phyloP scores from a whole-genome alignment of 2,113 vertebrate genomes.

The Poeciliopsis turrubarensis region DNA sequence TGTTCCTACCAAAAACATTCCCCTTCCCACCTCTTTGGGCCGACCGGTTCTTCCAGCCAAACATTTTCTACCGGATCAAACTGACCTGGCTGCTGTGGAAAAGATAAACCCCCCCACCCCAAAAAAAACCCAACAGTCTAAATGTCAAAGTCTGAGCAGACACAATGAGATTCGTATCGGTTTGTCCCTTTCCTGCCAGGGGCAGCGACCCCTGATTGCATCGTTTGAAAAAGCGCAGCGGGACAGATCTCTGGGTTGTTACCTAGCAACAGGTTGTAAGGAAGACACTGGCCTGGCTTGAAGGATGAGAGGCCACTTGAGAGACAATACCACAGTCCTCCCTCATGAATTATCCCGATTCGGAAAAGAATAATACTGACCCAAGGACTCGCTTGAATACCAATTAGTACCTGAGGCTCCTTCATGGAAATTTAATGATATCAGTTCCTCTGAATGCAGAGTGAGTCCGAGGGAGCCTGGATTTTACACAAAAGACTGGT shows the following conservation, averaged over 20 bases:
- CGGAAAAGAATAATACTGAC: conserved; percentile 46
- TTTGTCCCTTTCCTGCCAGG: conserved; percentile 48
- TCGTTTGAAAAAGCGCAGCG: conserved; percentile 34
- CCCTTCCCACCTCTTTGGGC: conserved; percentile 13
- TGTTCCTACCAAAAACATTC: conserved; percentile 9
- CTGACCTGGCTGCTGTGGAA: conserved; percentile 12
- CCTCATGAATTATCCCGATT: conserved; percentile 57
- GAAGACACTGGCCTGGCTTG: conserved; percentile 44
- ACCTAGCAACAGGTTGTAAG: conserved; percentile 74
- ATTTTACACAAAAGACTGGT: neutral
- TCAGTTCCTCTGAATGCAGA: conserved; percentile 36
- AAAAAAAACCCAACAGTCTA: conserved; percentile 2
- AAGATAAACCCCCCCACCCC: too few species aligned
- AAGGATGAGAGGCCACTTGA: conserved; percentile 47
- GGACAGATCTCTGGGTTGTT: conserved; percentile 54
- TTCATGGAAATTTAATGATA: conserved; percentile 62
- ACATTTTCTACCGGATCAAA: conserved; percentile 43
- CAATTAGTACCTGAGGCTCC: conserved; percentile 53
- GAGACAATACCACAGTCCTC: conserved; percentile 39
- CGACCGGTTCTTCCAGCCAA: conserved; percentile 4
- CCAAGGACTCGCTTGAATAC: conserved; percentile 56
- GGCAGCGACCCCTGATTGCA: conserved; percentile 43
- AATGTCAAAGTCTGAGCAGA: conserved; percentile 45
- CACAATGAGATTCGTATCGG: conserved; percentile 50
- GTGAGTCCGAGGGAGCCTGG: conserved; percentile 16